These are phyloP conservation scores for Jacana jacana DNA, from an alignment of 2,113 vertebrate genomes.

Conservation along the genomic window DNA sequence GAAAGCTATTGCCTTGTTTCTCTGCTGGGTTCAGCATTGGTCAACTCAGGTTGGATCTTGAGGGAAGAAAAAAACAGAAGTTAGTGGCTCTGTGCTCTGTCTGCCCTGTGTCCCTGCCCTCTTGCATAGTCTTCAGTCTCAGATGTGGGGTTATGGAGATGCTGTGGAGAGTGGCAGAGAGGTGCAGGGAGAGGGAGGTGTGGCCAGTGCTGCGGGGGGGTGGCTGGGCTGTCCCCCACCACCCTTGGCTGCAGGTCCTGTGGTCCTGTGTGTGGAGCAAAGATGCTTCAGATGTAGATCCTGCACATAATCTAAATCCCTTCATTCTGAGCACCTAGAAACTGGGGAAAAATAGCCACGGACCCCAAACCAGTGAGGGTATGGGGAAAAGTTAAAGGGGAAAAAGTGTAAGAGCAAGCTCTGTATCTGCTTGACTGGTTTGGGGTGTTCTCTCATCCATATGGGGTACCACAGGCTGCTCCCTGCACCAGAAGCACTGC, in stretches of 20 bases:
- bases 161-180: not conserved
- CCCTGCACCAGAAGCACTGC: accelerated
- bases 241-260: not conserved
- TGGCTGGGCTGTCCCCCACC: not conserved
- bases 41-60: not conserved
- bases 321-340: not conserved
- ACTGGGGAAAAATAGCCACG: not conserved
- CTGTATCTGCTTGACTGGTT: not conserved
- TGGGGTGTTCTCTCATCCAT: not conserved
- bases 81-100: not conserved
- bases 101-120: not conserved
- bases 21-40: not conserved
- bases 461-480: accelerated
- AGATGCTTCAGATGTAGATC: not conserved
- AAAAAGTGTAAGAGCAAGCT: not conserved
- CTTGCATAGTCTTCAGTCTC: not conserved
- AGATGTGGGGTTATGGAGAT: not conserved
- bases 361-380: not conserved
- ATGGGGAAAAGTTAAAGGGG: not conserved
- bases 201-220: not conserved
- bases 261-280: not conserved
- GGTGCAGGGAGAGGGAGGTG: not conserved
- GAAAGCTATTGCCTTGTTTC: not conserved
- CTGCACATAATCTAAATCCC: not conserved
- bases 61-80: accelerated